A percentile compares a stretch with the other conserved stretches of the same genome.
Conservation (phyloP, 2,888 invertebrate genomes). For the Sphinx pinastri region DNA sequence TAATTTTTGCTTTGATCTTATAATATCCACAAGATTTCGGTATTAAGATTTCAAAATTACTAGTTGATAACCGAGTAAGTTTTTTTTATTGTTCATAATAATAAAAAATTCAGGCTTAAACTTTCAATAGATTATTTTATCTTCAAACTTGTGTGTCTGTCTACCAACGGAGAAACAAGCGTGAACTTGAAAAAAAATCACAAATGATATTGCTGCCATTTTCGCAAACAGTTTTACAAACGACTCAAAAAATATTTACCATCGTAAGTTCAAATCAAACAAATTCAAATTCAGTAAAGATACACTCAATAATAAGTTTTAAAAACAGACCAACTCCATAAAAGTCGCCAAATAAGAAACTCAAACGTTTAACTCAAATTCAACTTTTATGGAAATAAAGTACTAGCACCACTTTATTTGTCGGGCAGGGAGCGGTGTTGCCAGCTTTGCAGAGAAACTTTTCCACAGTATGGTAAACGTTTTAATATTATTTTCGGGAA, state of each 20-base stretch:
- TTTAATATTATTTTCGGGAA: not conserved
- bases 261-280: not conserved
- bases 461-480: not conserved
- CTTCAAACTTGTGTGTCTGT: not conserved
- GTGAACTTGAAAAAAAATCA: no score
- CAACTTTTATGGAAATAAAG: conserved; percentile 24
- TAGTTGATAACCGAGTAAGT: not conserved
- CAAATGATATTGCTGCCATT: no score
- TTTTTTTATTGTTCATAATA: no score
- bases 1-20: conserved; percentile 22
- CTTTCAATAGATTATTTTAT: not conserved
- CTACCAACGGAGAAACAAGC: no score
- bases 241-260: not conserved
- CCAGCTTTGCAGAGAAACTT: not conserved
- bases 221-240: no score
- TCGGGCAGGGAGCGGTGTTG: conserved; percentile 1
- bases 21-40: not conserved
- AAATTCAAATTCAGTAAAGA: conserved; percentile 14
- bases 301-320: conserved; percentile 16
- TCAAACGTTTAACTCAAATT: conserved; percentile 25
- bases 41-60: not conserved
- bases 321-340: conserved; percentile 7
- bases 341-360: conserved; percentile 25
- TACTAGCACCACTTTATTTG: conserved; percentile 22
- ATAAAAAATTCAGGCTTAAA: not conserved